Percentiles rank a stretch among this genome's conserved stretches.
Evolutionary conservation across 2,113 vertebrate species (phyloP).

Genomic region (Cyanistes caeruleus): DNA sequence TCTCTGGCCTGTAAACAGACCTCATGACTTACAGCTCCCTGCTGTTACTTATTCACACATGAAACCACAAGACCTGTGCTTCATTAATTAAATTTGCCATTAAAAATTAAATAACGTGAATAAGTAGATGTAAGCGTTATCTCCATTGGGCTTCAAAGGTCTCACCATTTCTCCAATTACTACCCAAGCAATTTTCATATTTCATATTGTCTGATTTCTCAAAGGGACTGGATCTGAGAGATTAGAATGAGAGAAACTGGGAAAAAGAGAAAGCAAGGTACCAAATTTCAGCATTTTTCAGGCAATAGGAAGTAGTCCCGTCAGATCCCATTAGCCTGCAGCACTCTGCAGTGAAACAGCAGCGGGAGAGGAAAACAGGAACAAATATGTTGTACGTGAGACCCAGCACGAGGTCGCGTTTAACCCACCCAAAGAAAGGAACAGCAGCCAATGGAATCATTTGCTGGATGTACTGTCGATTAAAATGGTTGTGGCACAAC

Average conservation of each 20-base stretch:
- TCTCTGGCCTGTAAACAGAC: conserved; percentile 41
- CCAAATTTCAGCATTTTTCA: conserved; percentile 28
- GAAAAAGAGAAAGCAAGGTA: conserved; percentile 27
- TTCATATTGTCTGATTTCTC: conserved; percentile 83
- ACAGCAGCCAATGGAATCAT: background rate
- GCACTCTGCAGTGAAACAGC: conserved; percentile 25
- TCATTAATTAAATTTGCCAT: conserved; percentile 88
- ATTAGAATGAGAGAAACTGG: conserved; percentile 70
- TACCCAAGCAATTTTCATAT: conserved; percentile 83
- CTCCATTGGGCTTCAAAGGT: conserved; percentile 79
- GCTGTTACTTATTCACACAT: conserved; percentile 57
- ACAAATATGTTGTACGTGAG: conserved; percentile 51
- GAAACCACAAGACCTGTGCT: conserved; percentile 71
- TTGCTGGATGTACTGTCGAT: background rate
- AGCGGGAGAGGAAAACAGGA: conserved; percentile 27
- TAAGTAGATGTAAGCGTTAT: conserved; percentile 80
- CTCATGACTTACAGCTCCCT: conserved; percentile 38
- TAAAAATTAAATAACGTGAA: conserved; percentile 87
- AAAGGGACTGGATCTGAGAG: conserved; percentile 69
- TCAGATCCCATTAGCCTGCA: conserved; percentile 42
- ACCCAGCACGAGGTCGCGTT: background rate
- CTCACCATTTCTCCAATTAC: conserved; percentile 79
- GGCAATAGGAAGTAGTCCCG: conserved; percentile 7
- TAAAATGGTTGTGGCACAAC: background rate
- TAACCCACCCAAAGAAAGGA: background rate